Base-by-base conservation (phyloP, 2,113 vertebrate species). In the Eclectus roratus region DNA sequence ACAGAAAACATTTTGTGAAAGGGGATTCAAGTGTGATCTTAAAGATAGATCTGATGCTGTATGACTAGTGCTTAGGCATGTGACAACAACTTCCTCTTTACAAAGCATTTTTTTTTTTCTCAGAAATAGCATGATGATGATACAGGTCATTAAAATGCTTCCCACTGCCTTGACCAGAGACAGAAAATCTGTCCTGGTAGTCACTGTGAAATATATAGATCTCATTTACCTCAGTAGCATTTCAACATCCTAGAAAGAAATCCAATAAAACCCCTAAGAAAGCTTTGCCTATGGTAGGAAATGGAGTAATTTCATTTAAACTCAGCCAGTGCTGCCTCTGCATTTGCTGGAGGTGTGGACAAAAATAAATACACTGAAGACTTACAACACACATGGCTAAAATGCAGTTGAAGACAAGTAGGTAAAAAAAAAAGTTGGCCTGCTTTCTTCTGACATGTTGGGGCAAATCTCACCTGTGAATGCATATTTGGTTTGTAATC, bases 361-460 rank as follows among this genome's bases (percentile, higher is more conserved):
- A 87, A 92, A 94, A 82, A 87, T 81, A 94, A 94, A 92, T 53
- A 94, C 17, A 31, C 52, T 74, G 70, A 91, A 91, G 19, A 44
- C 31, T 72, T 61, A 21, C 0, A 5, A 64, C 52, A 44, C 37
- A 69, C 29, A 14, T 50, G 86, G 58, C 74, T 92, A 43, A 85
- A 81, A 81, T 10, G 17, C 18, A 39, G 23, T 33, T 58, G 41
- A 86, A 81, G 77, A 61, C 65, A 94, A 80, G 19, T 52, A 74
- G 46, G 72, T 92, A 13, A 60, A 80, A 83, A 92, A 92, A 82
- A 21, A 76, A 41, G 14, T 86, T 92, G 69, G 33, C 71, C 65
- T 81, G 29, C 53, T 91, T 93, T 94, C 60, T 88, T 85, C 73
- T 91, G 50, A 76, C 53, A 61, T 43, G 37, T 5, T 92, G 46